A percentile compares a stretch with the other conserved stretches of the same genome.
phyloP scores from a whole-genome alignment of 1,140 invertebrate genomes.

The Babylonia areolata region DNA sequence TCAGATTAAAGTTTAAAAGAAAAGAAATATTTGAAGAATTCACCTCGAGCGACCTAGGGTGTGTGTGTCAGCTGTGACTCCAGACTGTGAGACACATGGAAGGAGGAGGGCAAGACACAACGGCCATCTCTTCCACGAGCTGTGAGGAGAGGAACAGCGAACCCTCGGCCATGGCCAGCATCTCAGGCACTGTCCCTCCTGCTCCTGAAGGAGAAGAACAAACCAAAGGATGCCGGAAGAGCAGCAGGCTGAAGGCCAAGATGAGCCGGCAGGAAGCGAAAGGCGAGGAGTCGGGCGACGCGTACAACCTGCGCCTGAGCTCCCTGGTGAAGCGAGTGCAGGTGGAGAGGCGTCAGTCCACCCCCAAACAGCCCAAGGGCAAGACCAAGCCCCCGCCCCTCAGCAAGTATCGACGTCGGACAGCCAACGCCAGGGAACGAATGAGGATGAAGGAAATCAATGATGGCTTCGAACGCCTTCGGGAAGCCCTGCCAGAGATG shows the following conservation, averaged over 20 bases:
- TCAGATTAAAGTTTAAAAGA: too few relatives aligned
- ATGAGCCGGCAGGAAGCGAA: not conserved
- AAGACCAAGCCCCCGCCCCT: constrained; percentile 87
- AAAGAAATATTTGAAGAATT: too few relatives aligned
- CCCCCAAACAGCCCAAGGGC: constrained; percentile 75
- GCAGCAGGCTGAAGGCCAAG: constrained; percentile 33
- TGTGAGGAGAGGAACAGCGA: not conserved
- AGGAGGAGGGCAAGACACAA: not conserved
- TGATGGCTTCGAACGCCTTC: constrained; percentile 87
- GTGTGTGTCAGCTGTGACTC: too few relatives aligned
- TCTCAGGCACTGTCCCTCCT: not conserved
- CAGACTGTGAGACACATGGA: too few relatives aligned
- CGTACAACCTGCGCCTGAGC: constrained; percentile 78
- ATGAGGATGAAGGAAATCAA: constrained; percentile 92
- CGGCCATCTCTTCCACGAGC: not conserved
- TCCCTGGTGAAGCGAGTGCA: constrained; percentile 78
- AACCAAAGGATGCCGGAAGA: not conserved
- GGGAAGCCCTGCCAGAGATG: constrained; percentile 83
- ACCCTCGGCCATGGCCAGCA: not conserved
- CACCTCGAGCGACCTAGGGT: too few relatives aligned
- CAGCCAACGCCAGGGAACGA: constrained; percentile 91
- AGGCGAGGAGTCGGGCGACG: constrained; percentile 25
- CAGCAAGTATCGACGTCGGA: constrained; percentile 92
- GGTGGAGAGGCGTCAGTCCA: constrained; percentile 73
- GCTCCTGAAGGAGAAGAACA: not conserved